Evolutionary conservation across 1,140 invertebrate genomes (phyloP).

Genomic region (Megathymus violae): DNA sequence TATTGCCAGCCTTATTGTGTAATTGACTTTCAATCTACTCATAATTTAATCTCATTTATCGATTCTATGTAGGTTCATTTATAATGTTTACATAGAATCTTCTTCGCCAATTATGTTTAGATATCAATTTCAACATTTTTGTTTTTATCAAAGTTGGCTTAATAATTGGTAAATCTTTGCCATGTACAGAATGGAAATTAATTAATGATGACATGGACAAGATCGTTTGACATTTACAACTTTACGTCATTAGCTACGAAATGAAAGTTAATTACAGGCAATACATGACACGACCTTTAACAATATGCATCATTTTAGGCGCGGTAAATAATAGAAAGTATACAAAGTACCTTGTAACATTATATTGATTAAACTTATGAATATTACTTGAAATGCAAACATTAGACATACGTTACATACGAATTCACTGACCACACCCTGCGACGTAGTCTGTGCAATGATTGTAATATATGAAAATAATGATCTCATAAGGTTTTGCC

Average conservation of each 20-base stretch:
- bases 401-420: slow-evolving; percentile 19
- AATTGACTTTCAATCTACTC: not conserved
- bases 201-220: not conserved
- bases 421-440: too few relatives aligned
- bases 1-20: not conserved
- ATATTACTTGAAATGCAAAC: slow-evolving; percentile 31
- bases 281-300: not conserved
- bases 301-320: not conserved
- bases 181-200: not conserved
- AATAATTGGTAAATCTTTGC: not conserved
- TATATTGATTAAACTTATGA: slow-evolving; percentile 10
- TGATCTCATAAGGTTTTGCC: too few relatives aligned
- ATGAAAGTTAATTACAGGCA: not conserved
- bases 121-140: too few relatives aligned
- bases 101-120: too few relatives aligned
- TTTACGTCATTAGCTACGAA: too few relatives aligned
- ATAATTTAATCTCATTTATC: too few relatives aligned
- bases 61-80: too few relatives aligned
- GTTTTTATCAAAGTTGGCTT: too few relatives aligned
- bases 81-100: too few relatives aligned
- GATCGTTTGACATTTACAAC: not conserved
- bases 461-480: too few relatives aligned
- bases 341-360: slow-evolving; percentile 7
- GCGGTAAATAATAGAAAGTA: slow-evolving; percentile 5
- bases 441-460: too few relatives aligned